Evolutionary conservation across 2,888 invertebrate genomes (phyloP), one percentile per base, ranked within the genome.

Genomic region (Synanthedon andrenaeformis): DNA sequence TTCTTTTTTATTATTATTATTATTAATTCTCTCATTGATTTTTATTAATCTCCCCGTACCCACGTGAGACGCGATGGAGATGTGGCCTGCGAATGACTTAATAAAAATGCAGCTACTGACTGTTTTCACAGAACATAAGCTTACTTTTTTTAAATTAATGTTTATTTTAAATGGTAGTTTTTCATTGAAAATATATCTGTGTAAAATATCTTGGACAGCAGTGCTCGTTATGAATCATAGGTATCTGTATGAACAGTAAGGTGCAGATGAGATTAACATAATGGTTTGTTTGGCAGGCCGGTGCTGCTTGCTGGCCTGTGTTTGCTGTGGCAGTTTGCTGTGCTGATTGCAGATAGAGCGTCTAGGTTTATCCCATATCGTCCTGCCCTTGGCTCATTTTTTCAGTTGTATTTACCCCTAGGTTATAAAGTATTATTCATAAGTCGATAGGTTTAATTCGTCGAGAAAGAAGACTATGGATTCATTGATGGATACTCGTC

Each of bases 291-390:
- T 81, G 87, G 81, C 87, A 87, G 87, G 87, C 86, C 86, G 87
- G 87, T 86, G 86, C 78, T 79, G 86, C 80, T 65, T 78, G 87
- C 84, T 86, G 86, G 87, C 86, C 86, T 85, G 84, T 85, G 84
- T 80, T 76, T 82, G 84, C 85, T 82, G 85, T 79, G 82, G 83
- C 86, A 82, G 86, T 82, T 69, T 83, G 76, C 82, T 78, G 83
- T 83, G 82, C 85, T 80, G 85, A 74, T 79, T 78, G 79, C 86
- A 85, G 86, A 82, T 86, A 62, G 70, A 60, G 70, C 62, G 59
- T 78, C 75, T 85, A 82, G 80, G 79, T 83, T 79, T 76, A 67
- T 76, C 69, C 70, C 69, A 63, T 63, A 63, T 79, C 78, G 79
- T 76, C 80, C 77, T 72, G 72, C 79, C 72, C 70, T 64, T 58